Conservation (phyloP, 2,888 invertebrate genomes). For the Anodontia alba region DNA sequence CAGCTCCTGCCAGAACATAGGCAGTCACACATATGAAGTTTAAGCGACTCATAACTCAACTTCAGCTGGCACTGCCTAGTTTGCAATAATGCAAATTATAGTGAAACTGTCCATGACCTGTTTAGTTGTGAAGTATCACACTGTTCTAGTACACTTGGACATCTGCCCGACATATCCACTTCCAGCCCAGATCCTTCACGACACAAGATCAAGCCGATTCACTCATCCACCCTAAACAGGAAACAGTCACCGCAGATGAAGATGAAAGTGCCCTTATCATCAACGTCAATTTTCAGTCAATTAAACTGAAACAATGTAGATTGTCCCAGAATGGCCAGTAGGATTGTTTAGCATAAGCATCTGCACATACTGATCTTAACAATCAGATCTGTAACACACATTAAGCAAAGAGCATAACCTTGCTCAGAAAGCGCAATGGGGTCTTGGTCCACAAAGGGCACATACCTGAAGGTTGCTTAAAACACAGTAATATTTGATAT, state of each 20-base stretch:
- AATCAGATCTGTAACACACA: too few species aligned
- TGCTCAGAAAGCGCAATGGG: too few species aligned
- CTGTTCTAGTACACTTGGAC: not conserved
- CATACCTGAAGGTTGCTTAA: too few species aligned
- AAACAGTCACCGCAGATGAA: not conserved
- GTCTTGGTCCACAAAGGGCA: too few species aligned
- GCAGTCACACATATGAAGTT: not conserved
- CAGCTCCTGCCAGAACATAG: not conserved
- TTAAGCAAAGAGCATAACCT: too few species aligned
- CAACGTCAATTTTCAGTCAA: constrained; percentile 23
- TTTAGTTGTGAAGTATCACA: not conserved
- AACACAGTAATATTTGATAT: too few species aligned
- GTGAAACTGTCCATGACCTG: not conserved
- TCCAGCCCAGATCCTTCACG: not conserved
- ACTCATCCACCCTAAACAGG: not conserved
- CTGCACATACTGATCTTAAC: too few species aligned
- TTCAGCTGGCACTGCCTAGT: not conserved
- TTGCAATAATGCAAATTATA: not conserved
- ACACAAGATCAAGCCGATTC: not conserved
- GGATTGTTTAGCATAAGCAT: too few species aligned
- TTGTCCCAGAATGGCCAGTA: too few species aligned
- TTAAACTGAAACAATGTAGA: constrained; percentile 3
- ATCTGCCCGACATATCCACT: not conserved
- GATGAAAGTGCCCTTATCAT: not conserved
- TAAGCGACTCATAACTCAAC: not conserved